A percentile compares a stretch with the other conserved stretches of the same genome.
These are phyloP conservation scores for Drosophila parvula DNA, from an alignment of 1,140 invertebrate genomes.

Conservation along the genomic window DNA sequence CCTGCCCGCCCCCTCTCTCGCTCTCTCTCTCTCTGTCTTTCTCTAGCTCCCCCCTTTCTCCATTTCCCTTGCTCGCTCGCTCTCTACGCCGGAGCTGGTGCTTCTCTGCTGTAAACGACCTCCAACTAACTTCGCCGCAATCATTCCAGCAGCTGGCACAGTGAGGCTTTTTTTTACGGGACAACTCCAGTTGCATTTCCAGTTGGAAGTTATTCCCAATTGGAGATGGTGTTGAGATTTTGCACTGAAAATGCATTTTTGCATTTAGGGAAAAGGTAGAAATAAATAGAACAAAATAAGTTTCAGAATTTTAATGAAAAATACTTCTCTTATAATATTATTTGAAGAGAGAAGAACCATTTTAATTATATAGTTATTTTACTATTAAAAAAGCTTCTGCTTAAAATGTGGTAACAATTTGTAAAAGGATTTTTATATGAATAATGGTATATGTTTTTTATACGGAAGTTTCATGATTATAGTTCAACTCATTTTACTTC, in stretches of 20 bases:
- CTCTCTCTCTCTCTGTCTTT: conserved; percentile 10
- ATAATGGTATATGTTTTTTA: too few relatives aligned
- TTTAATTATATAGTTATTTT: too few relatives aligned
- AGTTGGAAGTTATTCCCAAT: neutral
- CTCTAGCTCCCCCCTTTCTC: conserved; percentile 6
- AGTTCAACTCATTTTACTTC: too few relatives aligned
- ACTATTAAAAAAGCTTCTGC: too few relatives aligned
- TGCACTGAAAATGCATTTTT: neutral
- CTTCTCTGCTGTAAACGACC: conserved; percentile 62
- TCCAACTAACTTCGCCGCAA: conserved; percentile 62
- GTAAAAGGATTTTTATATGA: too few relatives aligned
- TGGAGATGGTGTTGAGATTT: neutral
- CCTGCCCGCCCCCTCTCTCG: neutral
- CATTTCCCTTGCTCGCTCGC: conserved; percentile 7
- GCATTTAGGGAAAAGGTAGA: neutral
- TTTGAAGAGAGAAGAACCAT: neutral
- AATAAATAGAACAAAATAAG: too few relatives aligned
- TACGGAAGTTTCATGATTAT: too few relatives aligned
- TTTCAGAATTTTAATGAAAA: neutral
- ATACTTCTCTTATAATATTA: neutral
- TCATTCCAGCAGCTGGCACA: conserved; percentile 52
- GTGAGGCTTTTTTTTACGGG: conserved; percentile 16
- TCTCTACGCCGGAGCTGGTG: conserved; percentile 39
- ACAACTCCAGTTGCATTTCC: conserved; percentile 9
- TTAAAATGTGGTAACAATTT: too few relatives aligned